phyloP scores from a whole-genome alignment of 1,140 invertebrate genomes.

The Habropoda laboriosa region DNA sequence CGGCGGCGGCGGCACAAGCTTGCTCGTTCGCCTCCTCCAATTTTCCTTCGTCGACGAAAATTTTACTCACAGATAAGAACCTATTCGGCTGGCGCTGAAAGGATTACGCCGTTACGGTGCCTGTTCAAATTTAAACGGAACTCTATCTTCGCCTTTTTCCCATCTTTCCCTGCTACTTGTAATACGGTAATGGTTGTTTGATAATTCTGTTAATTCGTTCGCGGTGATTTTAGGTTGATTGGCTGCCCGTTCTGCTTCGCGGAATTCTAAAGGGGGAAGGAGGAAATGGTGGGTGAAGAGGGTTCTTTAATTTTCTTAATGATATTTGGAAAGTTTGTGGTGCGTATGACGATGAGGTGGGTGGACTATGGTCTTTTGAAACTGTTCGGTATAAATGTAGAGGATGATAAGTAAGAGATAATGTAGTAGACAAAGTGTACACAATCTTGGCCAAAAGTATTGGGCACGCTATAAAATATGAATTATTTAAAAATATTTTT shows the following conservation, averaged over 20 bases:
- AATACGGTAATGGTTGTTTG: background rate
- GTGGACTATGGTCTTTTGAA: background rate
- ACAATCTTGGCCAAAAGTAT: too few relatives aligned
- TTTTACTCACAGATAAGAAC: conserved; percentile 13
- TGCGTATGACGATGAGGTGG: background rate
- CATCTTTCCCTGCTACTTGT: too few relatives aligned
- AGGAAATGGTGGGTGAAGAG: background rate
- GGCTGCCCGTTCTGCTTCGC: background rate
- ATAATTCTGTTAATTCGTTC: conserved; percentile 13
- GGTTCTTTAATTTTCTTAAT: background rate
- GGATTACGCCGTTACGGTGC: background rate
- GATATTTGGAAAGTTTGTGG: background rate
- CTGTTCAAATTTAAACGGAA: conserved; percentile 11
- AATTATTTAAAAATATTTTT: too few relatives aligned
- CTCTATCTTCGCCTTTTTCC: too few relatives aligned
- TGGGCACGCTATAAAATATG: too few relatives aligned
- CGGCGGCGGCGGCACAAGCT: too few relatives aligned
- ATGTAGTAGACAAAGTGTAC: too few relatives aligned
- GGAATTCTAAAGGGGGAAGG: background rate
- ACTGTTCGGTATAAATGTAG: too few relatives aligned
- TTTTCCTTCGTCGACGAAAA: conserved; percentile 35
- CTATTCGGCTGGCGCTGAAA: background rate
- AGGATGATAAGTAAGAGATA: too few relatives aligned
- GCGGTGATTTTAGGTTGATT: conserved; percentile 6
- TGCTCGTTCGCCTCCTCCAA: background rate